A percentile compares a stretch with the other conserved stretches of the same genome.
Evolutionary conservation across 1,140 invertebrate species (phyloP).

Genomic region (Oryzaephilus surinamensis): DNA sequence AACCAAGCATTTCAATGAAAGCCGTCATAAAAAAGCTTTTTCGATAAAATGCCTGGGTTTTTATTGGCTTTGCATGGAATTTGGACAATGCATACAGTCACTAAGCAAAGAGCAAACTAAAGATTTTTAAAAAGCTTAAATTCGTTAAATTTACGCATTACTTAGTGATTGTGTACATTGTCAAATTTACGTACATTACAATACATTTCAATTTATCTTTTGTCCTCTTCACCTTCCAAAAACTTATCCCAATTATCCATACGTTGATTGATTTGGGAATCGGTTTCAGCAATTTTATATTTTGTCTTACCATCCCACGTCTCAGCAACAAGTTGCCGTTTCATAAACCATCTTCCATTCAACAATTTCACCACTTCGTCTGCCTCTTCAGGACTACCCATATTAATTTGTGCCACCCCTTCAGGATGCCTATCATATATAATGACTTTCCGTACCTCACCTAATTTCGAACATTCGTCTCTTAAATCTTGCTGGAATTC

Average conservation of each 20-base stretch:
- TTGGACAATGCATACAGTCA: too few species aligned
- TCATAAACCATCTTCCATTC: constrained; percentile 86
- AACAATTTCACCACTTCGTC: constrained; percentile 81
- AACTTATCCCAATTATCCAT: constrained; percentile 83
- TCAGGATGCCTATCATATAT: constrained; percentile 92
- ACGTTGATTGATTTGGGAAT: constrained; percentile 71
- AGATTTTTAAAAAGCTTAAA: too few species aligned
- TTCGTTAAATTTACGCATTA: too few species aligned
- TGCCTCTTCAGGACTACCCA: constrained; percentile 82
- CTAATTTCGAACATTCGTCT: constrained; percentile 84
- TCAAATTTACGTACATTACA: too few species aligned
- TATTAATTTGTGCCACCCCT: constrained; percentile 86
- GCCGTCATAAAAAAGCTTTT: too few species aligned
- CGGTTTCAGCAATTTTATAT: constrained; percentile 84
- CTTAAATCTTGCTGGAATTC: constrained; percentile 87
- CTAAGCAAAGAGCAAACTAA: too few species aligned
- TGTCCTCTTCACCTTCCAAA: constrained; percentile 43
- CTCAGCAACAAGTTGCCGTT: constrained; percentile 71
- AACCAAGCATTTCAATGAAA: too few species aligned
- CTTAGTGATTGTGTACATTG: too few species aligned
- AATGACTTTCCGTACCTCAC: constrained; percentile 82
- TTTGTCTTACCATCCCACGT: constrained; percentile 95
- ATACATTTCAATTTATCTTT: background rate
- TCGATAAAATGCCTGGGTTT: too few species aligned
- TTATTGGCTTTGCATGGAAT: too few species aligned